These are phyloP conservation scores for Valencia hispanica DNA, from an alignment of 2,797 vertebrate genomes.

Conservation along the genomic window DNA sequence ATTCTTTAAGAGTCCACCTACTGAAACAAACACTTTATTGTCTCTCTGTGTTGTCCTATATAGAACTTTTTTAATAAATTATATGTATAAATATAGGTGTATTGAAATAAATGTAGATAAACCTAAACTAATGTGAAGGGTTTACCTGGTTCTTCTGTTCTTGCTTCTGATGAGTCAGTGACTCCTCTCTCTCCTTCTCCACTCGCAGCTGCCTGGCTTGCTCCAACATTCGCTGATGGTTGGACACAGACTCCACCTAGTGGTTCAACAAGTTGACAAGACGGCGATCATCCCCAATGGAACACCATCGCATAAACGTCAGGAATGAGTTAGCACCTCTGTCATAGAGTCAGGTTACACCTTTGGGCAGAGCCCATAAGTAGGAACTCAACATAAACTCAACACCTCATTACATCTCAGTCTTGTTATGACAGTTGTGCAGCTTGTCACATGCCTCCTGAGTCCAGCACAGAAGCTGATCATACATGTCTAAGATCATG, in stretches of 20 bases:
- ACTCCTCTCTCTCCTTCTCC: slow-evolving; percentile 95
- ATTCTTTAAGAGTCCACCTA: not conserved
- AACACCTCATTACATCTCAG: slow-evolving; percentile 59
- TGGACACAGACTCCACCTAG: slow-evolving; percentile 98
- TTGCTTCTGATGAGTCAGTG: slow-evolving; percentile 92
- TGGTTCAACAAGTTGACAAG: slow-evolving; percentile 62
- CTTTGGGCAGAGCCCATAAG: slow-evolving; percentile 50
- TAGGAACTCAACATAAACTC: slow-evolving; percentile 56
- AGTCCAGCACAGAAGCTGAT: slow-evolving; percentile 66
- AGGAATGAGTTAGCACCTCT: slow-evolving; percentile 43
- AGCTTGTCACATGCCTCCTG: slow-evolving; percentile 70
- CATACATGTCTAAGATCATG: slow-evolving; percentile 76
- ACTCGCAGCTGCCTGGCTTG: slow-evolving; percentile 93
- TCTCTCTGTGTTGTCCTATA: not conserved
- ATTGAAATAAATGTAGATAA: slow-evolving; percentile 18
- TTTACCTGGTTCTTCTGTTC: slow-evolving; percentile 97
- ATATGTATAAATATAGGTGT: no score
- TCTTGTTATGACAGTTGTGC: slow-evolving; percentile 39
- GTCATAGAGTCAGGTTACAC: slow-evolving; percentile 60
- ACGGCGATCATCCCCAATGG: not conserved
- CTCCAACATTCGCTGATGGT: slow-evolving; percentile 94
- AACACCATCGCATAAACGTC: slow-evolving; percentile 7
- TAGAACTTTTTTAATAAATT: no score
- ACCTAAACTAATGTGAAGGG: slow-evolving; percentile 12
- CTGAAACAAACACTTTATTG: not conserved